Evolutionary conservation across 2,888 invertebrate species (phyloP), one percentile per base, ranked within the genome.

Genomic region (Hecatera dysodea): DNA sequence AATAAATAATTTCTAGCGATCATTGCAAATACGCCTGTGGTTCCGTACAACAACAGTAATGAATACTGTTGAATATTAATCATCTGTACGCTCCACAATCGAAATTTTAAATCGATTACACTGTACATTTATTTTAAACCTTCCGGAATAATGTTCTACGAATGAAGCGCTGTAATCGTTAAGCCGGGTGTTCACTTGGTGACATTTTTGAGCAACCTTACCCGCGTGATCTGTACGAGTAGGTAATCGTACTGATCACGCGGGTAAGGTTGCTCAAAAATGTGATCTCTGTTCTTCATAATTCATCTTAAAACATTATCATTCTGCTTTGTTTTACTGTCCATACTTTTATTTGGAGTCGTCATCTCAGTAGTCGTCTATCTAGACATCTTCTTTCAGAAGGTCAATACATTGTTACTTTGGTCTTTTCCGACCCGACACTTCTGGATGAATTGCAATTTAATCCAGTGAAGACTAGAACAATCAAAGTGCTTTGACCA

Each of bases 61-160:
- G 84, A 78, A 88, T 81, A 83, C 82, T 82, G 81, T 67, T 82
- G 72, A 82, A 81, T 84, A 84, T 83, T 84, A 80, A 84, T 72
- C 56, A 48, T 61, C 46, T 83, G 75, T 81, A 77, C 83, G 83
- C 69, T 73, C 59, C 72, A 77, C 85, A 87, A 89, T 88, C 87
- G 85, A 88, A 88, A 86, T 84, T 88, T 88, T 87, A 86, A 90
- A 90, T 89, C 86, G 85, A 89, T 89, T 86, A 87, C 84, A 75
- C 81, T 84, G 75, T 74, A 81, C 80, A 86, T 86, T 83, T 76
- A 76, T 81, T 83, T 83, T 72, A 79, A 79, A 63, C 72, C 78
- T 63, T 67, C 48, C 69, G 63, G 76, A 76, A 83, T 81, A 81
- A 81, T 72, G 63, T 79, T 66, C 39, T 72, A 63, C 78, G 69